Evolutionary conservation across 2,888 invertebrate species (phyloP), one percentile per base, ranked within the genome.

Genomic region (Entomobrya multifasciata): DNA sequence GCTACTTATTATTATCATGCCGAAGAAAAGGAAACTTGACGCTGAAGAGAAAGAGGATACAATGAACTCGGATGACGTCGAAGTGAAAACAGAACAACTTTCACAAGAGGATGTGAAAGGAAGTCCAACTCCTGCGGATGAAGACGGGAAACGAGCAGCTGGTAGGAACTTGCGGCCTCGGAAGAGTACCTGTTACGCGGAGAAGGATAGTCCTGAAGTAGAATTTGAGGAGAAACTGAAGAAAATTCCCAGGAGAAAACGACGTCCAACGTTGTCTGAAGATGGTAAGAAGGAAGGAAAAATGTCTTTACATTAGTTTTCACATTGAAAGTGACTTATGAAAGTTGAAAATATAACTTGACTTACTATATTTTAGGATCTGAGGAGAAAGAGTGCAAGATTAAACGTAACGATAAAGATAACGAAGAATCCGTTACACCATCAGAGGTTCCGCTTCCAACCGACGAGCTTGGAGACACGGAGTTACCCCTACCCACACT

Each of bases 191-290:
- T 81, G 81, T n/a, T 81, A 81, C 17, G 57, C 47, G 15, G 81
- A 81, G 20, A 67, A 72, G 17, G 81, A 81, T 6, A 81, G 81
- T 17, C 81, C 80, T 6, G 80, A 80, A 17, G 8, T 52, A 1
- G 30, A 49, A 2, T 74, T 22, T 6, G 67, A 80, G 10, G 80
- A 80, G 30, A 65, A 52, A 20, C 41, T 10, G 2, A 55, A 30
- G 27, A 80, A 80, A 80, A 41, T 5, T 8, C 17, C 49, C 2
- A 47, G 78, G 27, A 22, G 78, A 65, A 78, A 49, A 65, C 78
- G 78, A 20, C 78, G 77, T 3, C 2, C 22, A n/a, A 41, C 27
- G 2, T 1, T 47, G 0, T 49, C 20, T 1, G 49, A 78, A 17
- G 49, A 62, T 20, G 78, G 78, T 78, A 78, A 47, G 15, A 11